phyloP scores from a whole-genome alignment of 2,113 vertebrate genomes.

The Pelodiscus sinensis region DNA sequence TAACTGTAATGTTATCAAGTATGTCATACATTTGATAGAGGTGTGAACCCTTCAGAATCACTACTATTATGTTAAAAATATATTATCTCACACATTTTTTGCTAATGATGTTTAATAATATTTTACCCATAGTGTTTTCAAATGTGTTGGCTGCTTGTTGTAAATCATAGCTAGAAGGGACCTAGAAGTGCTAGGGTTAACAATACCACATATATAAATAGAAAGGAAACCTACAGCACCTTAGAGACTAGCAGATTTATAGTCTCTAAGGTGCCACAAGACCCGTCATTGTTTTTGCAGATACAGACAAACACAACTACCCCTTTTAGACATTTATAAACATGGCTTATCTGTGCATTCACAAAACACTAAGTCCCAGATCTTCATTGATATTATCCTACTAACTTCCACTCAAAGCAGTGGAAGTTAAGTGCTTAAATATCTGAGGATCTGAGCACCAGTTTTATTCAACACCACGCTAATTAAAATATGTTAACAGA shows the following conservation, averaged over 20 bases:
- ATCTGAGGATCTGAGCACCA: neutral
- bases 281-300: no score
- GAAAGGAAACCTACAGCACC: no score
- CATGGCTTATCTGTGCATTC: neutral
- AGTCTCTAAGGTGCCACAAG: no score
- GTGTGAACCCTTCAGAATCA: no score
- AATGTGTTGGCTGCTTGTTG: neutral
- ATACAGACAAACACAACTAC: no score
- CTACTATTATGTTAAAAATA: neutral
- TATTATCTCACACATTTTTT: neutral
- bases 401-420: neutral
- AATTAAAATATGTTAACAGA: neutral
- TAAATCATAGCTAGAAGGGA: neutral
- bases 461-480: neutral
- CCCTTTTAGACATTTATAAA: neutral
- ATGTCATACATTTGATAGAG: neutral
- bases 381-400: neutral
- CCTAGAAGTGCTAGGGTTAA: neutral
- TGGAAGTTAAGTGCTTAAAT: neutral
- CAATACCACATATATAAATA: neutral
- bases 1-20: neutral
- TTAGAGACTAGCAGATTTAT: no score
- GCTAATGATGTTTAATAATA: neutral
- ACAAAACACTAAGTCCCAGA: neutral
- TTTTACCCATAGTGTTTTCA: neutral